Base-by-base conservation (phyloP, 2,888 invertebrate species). In the Caenorhabditis sp. region DNA sequence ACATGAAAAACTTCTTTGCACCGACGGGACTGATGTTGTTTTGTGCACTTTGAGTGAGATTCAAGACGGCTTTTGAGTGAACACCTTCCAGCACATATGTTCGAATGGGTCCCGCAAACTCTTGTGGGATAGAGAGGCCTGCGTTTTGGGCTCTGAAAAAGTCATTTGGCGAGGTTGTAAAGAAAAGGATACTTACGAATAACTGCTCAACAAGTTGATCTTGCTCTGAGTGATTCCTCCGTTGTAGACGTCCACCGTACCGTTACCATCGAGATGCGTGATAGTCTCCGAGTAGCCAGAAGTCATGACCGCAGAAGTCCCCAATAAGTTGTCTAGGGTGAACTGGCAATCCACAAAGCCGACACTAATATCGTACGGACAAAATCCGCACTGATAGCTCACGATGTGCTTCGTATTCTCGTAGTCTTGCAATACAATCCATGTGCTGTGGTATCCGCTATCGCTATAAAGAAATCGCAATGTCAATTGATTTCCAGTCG, bases 401-500 rank as follows among this genome's bases (percentile, higher is more conserved):
- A n/a, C 35, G 1, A 61, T 61, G 22, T 22, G 22, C 16, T 38
- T 61, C 4, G 61, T 61, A 22, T 61, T 61, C 24, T 61, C 61
- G 19, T 41, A 61, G 10, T 61, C 61, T 41, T 61, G 61, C 3
- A 61, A 22, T 14, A 41, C 41, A 2, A 56, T 5, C n/a, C n/a
- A n/a, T n/a, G n/a, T n/a, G n/a, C n/a, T n/a, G n/a, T n/a, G n/a
- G n/a, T n/a, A n/a, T 49, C 6, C 6, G 6, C 5, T 26, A 14
- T 31, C n/a, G n/a, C 28, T 16, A 2, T 16, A 2, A 5, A 58
- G 31, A 31, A 24, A 16, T n/a, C 31, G 28, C 1, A 58, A 28
- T 28, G 56, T 58, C 14, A 58, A 6, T 14, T 28, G 4, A 2
- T 58, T 58, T 58, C 56, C 56, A 14, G 56, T 58, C 31, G 56